Conservation (phyloP, 2,888 invertebrate species). For the Leptura quadrifasciata region DNA sequence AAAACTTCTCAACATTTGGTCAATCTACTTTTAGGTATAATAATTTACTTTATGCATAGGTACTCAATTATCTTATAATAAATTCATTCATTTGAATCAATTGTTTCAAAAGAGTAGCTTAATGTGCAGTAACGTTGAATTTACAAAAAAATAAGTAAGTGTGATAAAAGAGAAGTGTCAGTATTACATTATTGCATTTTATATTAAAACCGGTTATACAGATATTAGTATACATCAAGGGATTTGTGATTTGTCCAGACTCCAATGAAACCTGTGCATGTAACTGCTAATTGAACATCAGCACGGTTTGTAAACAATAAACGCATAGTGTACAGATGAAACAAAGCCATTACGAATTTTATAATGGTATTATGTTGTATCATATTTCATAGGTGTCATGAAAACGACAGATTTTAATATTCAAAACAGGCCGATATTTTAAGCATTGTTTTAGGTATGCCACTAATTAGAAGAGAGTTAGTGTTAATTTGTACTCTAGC, state of each 20-base stretch:
- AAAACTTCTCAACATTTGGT: no score
- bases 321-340: neutral
- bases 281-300: constrained; percentile 4
- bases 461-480: constrained; percentile 63
- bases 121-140: no score
- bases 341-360: neutral
- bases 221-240: neutral
- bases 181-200: no score
- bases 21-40: no score
- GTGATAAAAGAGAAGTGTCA: no score
- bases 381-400: neutral
- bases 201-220: no score
- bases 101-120: no score
- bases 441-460: constrained; percentile 39
- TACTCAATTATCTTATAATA: no score
- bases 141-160: no score
- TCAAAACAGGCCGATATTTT: constrained; percentile 11
- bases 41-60: no score
- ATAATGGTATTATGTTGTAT: neutral
- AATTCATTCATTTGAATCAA: no score
- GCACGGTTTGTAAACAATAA: neutral
- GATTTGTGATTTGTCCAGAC: neutral
- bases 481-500: constrained; percentile 60
- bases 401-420: neutral
- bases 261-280: neutral